These are phyloP conservation scores for Anthopleura xanthogrammica DNA, from an alignment of 92 coral and sea anemone genomes.

Conservation along the genomic window DNA sequence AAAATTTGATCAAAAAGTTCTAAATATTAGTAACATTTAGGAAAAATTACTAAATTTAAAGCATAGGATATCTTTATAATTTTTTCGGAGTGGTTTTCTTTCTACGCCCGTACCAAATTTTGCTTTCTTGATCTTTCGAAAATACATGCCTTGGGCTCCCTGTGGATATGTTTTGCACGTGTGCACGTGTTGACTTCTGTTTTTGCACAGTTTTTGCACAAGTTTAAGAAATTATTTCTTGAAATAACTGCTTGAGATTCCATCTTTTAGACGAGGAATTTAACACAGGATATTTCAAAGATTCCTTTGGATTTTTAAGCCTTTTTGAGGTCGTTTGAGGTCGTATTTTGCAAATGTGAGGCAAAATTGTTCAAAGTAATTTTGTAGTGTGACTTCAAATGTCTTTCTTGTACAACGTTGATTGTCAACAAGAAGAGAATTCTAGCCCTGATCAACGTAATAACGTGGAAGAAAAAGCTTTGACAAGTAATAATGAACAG, in stretches of 20 bases:
- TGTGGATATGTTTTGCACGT: constrained; percentile 59
- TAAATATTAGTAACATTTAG: not conserved
- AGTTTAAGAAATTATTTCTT: not conserved
- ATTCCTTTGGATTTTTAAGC: not conserved
- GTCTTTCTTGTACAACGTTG: not conserved
- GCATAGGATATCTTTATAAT: not conserved
- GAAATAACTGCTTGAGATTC: not conserved
- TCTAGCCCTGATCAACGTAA: not conserved
- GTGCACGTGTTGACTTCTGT: constrained; percentile 15
- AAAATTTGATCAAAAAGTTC: too few relatives aligned
- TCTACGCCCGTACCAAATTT: not conserved
- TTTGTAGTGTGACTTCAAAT: not conserved
- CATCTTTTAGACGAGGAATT: not conserved
- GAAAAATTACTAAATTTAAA: not conserved
- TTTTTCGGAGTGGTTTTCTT: not conserved
- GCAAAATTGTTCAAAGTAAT: not conserved
- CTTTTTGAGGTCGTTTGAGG: not conserved
- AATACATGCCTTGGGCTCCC: not conserved
- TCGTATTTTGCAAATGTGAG: not conserved
- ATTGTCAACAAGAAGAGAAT: not conserved
- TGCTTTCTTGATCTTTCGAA: not conserved
- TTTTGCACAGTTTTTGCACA: not conserved
- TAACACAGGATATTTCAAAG: not conserved
- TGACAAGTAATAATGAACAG: not conserved
- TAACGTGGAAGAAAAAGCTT: not conserved